phyloP scores from a whole-genome alignment of 1,140 invertebrate species.

The Xylocopa sonorina region DNA sequence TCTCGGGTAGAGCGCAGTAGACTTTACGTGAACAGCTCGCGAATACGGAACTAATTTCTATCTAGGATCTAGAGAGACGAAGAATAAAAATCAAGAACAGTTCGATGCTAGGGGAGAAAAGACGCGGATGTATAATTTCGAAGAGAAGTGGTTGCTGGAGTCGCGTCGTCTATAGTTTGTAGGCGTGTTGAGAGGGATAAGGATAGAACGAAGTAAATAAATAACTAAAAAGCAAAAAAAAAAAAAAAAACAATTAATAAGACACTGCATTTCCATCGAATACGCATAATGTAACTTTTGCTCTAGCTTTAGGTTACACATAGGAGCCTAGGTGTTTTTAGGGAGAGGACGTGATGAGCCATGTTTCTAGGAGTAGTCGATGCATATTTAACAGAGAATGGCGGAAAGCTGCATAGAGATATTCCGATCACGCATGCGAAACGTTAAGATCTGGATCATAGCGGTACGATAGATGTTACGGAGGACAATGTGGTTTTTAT shows the following conservation, averaged over 20 bases:
- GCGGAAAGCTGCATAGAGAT: neutral
- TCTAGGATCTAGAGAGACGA: neutral
- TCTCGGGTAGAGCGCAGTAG: too few relatives aligned
- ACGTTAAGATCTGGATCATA: neutral
- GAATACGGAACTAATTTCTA: neutral
- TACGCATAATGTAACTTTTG: neutral
- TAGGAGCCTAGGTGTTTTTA: constrained; percentile 1
- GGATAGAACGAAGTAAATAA: neutral
- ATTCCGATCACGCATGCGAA: neutral
- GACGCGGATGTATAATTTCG: neutral
- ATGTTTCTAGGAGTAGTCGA: neutral
- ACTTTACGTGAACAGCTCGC: neutral
- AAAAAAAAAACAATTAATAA: neutral
- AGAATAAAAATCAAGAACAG: too few relatives aligned
- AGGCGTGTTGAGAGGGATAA: too few relatives aligned
- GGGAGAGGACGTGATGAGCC: too few relatives aligned
- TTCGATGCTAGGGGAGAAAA: neutral
- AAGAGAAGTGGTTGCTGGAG: neutral
- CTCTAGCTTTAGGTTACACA: constrained; percentile 9
- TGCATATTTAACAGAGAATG: neutral
- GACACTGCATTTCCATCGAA: neutral
- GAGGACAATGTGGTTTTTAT: neutral
- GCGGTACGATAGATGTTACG: too few relatives aligned
- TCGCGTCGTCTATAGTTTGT: too few relatives aligned
- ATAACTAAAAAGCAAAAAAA: neutral